Percentiles rank a stretch among this genome's conserved stretches.
Conservation (phyloP, 1,140 invertebrate genomes). For the Mycetomoellerius zeteki region DNA sequence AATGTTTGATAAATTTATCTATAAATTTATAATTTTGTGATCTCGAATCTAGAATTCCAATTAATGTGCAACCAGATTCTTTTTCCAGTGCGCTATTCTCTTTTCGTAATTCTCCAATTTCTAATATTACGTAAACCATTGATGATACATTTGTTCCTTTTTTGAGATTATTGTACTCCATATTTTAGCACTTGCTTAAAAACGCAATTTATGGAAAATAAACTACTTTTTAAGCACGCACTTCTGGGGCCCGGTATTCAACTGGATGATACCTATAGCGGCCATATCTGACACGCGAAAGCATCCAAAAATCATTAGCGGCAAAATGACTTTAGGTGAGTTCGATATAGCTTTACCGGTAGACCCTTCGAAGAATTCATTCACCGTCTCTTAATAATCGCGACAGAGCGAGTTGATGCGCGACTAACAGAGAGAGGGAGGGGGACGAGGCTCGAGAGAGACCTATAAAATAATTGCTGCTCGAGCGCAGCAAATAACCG, state of each 20-base stretch:
- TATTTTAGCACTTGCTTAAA: slow-evolving; percentile 9
- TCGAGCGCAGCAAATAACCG: slow-evolving; percentile 62
- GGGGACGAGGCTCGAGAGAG: background rate
- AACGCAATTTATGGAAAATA: slow-evolving; percentile 60
- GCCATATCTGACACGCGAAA: slow-evolving; percentile 97
- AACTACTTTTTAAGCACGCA: slow-evolving; percentile 91
- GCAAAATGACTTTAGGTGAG: slow-evolving; percentile 98
- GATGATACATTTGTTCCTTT: background rate
- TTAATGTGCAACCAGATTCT: no score
- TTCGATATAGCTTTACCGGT: slow-evolving; percentile 48
- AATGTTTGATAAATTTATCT: no score
- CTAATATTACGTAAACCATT: background rate
- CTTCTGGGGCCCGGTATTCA: slow-evolving; percentile 97
- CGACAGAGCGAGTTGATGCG: slow-evolving; percentile 36
- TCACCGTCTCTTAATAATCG: slow-evolving; percentile 69
- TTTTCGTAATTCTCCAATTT: slow-evolving; percentile 11
- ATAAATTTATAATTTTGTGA: no score
- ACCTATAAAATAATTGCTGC: slow-evolving; percentile 72
- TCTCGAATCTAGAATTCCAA: no score
- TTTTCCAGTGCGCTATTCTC: background rate
- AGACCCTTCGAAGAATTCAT: slow-evolving; percentile 71
- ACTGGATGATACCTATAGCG: slow-evolving; percentile 99
- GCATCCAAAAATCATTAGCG: slow-evolving; percentile 97
- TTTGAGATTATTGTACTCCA: background rate
- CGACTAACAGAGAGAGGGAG: background rate